These are phyloP conservation scores for Geotrupes spiniger DNA, from an alignment of 2,888 invertebrate species.

Conservation along the genomic window DNA sequence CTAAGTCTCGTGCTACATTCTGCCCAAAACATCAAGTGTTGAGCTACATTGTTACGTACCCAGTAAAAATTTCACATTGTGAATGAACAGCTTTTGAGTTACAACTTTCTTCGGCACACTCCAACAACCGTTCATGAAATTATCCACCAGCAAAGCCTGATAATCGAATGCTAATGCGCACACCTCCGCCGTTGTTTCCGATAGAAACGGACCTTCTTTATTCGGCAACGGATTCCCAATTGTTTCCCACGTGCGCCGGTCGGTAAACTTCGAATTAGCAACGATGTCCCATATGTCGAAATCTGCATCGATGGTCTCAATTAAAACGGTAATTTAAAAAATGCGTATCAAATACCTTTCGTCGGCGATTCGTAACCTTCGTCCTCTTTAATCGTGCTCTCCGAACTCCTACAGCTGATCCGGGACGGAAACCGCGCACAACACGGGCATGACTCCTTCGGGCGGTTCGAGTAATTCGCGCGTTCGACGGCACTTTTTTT, in stretches of 20 bases:
- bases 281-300: conserved; percentile 42
- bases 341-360: conserved; percentile 14
- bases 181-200: conserved; percentile 41
- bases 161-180: conserved; percentile 41
- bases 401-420: conserved; percentile 5
- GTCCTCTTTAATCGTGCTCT: conserved; percentile 20
- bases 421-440: background rate
- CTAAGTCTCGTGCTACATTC: too few relatives aligned
- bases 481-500: background rate
- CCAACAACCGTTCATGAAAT: background rate
- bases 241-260: conserved; percentile 43
- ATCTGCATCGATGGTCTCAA: background rate
- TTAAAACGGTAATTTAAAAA: background rate
- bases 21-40: background rate
- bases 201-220: conserved; percentile 44
- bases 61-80: conserved; percentile 41
- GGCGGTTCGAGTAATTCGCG: conserved; percentile 1
- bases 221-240: conserved; percentile 40
- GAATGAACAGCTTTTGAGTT: conserved; percentile 35
- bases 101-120: conserved; percentile 10
- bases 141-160: conserved; percentile 28
- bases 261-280: conserved; percentile 31
- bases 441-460: background rate
- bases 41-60: conserved; percentile 23
- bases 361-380: conserved; percentile 33